These are phyloP conservation scores for Drosophila persimilis DNA, from an alignment of 1,140 invertebrate species.

Conservation along the genomic window DNA sequence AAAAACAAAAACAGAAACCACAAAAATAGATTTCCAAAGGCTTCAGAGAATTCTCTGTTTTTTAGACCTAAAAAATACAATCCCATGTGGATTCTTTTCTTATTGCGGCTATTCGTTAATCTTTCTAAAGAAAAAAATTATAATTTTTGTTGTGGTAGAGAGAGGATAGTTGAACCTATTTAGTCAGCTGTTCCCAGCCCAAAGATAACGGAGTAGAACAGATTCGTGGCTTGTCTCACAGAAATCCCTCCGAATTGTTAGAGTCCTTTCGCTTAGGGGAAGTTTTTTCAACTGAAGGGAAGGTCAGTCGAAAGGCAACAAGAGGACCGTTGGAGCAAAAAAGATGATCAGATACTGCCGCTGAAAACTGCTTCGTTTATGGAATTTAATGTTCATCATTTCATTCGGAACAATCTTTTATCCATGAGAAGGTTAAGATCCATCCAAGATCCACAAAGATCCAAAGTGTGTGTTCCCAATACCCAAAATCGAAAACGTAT, in stretches of 20 bases:
- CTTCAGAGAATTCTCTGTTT: too few species aligned
- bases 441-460: background rate
- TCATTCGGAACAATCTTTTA: background rate
- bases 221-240: too few species aligned
- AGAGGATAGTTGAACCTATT: background rate
- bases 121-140: conserved; percentile 34
- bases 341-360: background rate
- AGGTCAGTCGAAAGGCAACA: too few species aligned
- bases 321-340: too few species aligned
- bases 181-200: background rate
- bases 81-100: background rate
- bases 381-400: background rate
- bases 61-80: background rate
- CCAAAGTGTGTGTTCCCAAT: background rate
- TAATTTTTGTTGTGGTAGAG: background rate
- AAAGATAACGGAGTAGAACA: background rate
- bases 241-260: too few species aligned
- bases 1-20: conserved; percentile 16
- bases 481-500: too few species aligned
- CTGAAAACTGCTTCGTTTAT: background rate
- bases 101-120: conserved; percentile 42
- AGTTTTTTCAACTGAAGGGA: too few species aligned
- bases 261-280: too few species aligned
- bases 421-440: background rate
- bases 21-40: conserved; percentile 8